Evolutionary conservation across 1,140 invertebrate genomes (phyloP).

Genomic region (Drosophila pallidifrons): DNA sequence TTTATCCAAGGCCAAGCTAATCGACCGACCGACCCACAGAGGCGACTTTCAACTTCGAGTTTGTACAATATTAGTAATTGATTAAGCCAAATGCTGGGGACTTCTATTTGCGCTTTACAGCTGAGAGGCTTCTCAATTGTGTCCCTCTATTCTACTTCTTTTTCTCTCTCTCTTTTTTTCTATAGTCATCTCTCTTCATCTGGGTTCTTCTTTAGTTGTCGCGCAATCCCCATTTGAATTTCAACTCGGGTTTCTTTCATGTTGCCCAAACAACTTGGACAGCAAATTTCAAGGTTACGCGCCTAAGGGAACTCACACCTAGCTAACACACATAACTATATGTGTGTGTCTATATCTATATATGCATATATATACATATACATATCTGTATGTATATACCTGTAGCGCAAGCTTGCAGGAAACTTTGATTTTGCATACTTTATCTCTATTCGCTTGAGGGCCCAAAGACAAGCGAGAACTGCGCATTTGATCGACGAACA

Average conservation of each 20-base stretch:
- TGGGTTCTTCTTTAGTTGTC: neutral
- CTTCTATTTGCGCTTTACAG: constrained; percentile 4
- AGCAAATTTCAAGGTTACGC: constrained; percentile 15
- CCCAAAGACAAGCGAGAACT: constrained; percentile 4
- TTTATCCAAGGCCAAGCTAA: constrained; percentile 25
- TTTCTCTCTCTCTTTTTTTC: neutral
- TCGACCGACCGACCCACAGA: neutral
- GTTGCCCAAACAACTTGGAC: neutral
- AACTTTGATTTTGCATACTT: constrained; percentile 49
- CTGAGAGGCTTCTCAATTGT: neutral
- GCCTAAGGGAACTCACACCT: constrained; percentile 6
- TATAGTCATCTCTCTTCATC: neutral
- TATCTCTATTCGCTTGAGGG: constrained; percentile 19
- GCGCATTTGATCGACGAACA: neutral
- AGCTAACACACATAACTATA: neutral
- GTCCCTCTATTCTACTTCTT: neutral
- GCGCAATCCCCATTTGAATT: constrained; percentile 9
- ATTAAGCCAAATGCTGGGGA: neutral
- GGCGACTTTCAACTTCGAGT: neutral
- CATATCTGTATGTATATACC: neutral
- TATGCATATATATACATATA: neutral
- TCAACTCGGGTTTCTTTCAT: neutral
- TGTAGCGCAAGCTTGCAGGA: constrained; percentile 4
- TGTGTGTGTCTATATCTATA: neutral
- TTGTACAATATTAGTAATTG: neutral